Percentiles rank a stretch among this genome's conserved stretches.
These are phyloP conservation scores for Ceratotherium simum DNA, from an alignment of 2,113 vertebrate species.

Conservation along the genomic window DNA sequence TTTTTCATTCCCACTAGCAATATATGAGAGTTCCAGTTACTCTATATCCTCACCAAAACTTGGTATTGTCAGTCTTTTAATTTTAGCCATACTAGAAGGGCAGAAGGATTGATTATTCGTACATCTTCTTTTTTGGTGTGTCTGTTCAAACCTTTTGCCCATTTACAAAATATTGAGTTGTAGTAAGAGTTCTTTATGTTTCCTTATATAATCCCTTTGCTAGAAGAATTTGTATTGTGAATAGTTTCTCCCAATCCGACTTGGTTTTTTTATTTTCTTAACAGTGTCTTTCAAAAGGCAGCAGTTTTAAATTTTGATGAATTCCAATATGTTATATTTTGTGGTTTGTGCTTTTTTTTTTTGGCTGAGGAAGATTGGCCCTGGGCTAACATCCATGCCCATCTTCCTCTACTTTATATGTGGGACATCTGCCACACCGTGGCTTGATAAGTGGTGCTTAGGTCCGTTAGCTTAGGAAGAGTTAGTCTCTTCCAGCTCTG, in stretches of 20 bases:
- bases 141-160: not conserved
- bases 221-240: constrained; percentile 18
- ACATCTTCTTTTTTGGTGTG: not conserved
- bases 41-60: not conserved
- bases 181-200: not conserved
- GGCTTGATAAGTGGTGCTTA: too few species aligned
- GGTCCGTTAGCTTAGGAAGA: too few species aligned
- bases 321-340: not conserved
- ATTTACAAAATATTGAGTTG: not conserved
- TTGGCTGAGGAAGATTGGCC: not conserved
- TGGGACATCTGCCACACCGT: too few species aligned
- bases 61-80: not conserved
- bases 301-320: not conserved
- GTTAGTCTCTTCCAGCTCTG: not conserved
- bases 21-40: not conserved
- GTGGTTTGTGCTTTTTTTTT: not conserved
- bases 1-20: not conserved
- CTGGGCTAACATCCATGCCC: too few species aligned
- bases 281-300: not conserved
- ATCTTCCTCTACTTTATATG: too few species aligned
- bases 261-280: not conserved
- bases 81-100: not conserved
- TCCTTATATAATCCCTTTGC: not conserved
- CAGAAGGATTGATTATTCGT: not conserved
- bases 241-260: not conserved